Conservation (phyloP, 2,113 vertebrate genomes). For the Grallaria varia region DNA sequence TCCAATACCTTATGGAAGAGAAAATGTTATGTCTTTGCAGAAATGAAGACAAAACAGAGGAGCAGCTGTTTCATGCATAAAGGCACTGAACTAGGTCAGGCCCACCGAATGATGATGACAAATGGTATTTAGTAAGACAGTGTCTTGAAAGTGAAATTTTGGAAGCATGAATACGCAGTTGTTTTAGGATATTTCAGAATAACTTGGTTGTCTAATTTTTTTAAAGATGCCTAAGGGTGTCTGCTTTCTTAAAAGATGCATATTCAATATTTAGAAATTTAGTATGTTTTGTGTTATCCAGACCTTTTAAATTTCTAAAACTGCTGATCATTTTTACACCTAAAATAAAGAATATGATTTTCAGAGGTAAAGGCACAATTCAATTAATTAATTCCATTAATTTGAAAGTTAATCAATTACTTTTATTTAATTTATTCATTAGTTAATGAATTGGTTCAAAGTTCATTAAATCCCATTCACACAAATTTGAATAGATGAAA, state of each 20-base stretch:
- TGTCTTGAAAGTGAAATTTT: not conserved
- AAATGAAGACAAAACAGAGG: constrained; percentile 25
- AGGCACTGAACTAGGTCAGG: not conserved
- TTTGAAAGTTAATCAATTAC: not conserved
- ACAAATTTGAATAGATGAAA: not conserved
- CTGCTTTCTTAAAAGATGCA: not conserved
- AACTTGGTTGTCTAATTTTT: not conserved
- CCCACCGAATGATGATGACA: not conserved
- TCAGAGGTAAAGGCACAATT: not conserved
- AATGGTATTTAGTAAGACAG: not conserved
- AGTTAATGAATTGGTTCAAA: not conserved
- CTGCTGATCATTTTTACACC: not conserved
- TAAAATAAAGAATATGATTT: not conserved
- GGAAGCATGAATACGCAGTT: not conserved
- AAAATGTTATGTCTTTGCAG: constrained; percentile 35
- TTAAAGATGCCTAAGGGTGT: not conserved
- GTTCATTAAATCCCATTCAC: not conserved
- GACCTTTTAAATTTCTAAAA: not conserved
- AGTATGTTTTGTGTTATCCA: not conserved
- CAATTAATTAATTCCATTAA: not conserved
- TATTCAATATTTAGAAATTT: not conserved
- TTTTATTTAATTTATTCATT: not conserved
- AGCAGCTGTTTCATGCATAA: not conserved
- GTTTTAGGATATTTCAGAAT: not conserved
- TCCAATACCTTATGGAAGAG: not conserved